Conservation (phyloP, 2,888 invertebrate genomes). For the Amphipyra berbera region DNA sequence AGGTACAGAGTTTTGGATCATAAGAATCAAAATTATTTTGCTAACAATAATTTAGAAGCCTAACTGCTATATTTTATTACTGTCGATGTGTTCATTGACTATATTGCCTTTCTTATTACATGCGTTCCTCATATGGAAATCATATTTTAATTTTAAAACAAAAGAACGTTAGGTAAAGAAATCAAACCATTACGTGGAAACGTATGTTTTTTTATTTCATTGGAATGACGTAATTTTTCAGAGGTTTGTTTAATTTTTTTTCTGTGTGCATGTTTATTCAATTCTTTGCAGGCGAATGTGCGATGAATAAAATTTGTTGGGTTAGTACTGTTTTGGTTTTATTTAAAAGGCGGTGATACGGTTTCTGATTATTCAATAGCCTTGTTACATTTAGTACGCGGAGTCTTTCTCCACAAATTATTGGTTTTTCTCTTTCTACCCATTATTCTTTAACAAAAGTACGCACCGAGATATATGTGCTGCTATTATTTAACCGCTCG, state of each 20-base stretch:
- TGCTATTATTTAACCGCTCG: constrained; percentile 7
- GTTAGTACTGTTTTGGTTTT: constrained; percentile 6
- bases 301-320: constrained; percentile 3
- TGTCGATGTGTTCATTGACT: too few relatives aligned
- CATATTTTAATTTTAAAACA: constrained; percentile 28
- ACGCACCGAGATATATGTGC: neutral
- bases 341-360: constrained; percentile 9
- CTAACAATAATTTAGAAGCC: too few relatives aligned
- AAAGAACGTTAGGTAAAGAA: constrained; percentile 19
- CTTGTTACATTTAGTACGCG: constrained; percentile 10
- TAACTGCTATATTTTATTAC: neutral
- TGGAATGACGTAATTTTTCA: constrained; percentile 22
- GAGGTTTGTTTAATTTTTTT: constrained; percentile 6
- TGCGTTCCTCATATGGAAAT: constrained; percentile 26
- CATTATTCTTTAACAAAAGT: constrained; percentile 6
- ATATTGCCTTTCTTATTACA: constrained; percentile 16
- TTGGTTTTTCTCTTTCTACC: constrained; percentile 1
- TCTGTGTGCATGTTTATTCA: neutral
- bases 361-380: constrained; percentile 27
- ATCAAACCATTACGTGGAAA: constrained; percentile 19
- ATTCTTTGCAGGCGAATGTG: constrained; percentile 9
- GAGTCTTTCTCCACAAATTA: neutral
- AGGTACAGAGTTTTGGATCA: too few relatives aligned
- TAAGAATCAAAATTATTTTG: too few relatives aligned
- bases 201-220: constrained; percentile 12